Evolutionary conservation across 1,140 invertebrate genomes (phyloP).

Genomic region (Akabosia matsudoensis): DNA sequence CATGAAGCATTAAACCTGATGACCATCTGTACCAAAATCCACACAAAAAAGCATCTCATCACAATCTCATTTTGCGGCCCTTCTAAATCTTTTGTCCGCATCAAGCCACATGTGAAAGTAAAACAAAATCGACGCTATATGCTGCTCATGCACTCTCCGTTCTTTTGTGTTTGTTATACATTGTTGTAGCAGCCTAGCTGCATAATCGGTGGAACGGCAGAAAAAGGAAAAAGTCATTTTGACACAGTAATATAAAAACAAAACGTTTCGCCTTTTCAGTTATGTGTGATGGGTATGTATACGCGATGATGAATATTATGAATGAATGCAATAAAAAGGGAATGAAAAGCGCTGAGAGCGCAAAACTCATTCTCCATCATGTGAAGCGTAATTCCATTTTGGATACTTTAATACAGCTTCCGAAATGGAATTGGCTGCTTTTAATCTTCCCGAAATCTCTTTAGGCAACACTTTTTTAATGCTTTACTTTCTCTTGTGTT

Average conservation of each 20-base stretch:
- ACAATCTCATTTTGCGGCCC: neutral
- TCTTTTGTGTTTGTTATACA: neutral
- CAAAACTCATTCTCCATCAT: conserved; percentile 6
- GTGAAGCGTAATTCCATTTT: conserved; percentile 8
- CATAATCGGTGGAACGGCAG: neutral
- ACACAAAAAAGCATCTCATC: neutral
- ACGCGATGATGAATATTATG: neutral
- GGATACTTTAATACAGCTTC: conserved; percentile 14
- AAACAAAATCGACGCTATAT: no score
- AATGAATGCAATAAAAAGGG: neutral
- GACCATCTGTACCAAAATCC: conserved; percentile 68
- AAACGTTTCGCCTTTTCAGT: neutral
- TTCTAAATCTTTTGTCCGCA: no score
- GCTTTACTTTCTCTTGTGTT: no score
- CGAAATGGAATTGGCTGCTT: conserved; percentile 11
- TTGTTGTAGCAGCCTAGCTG: neutral
- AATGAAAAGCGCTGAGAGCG: neutral
- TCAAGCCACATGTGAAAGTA: no score
- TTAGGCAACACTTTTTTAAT: neutral
- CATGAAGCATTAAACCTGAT: conserved; percentile 79
- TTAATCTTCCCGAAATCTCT: conserved; percentile 1
- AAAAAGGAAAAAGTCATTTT: conserved; percentile 3
- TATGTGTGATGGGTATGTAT: neutral
- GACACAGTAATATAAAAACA: neutral
- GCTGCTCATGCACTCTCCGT: neutral